Conservation (phyloP, 1,140 invertebrate genomes). For the Eueides isabella region DNA sequence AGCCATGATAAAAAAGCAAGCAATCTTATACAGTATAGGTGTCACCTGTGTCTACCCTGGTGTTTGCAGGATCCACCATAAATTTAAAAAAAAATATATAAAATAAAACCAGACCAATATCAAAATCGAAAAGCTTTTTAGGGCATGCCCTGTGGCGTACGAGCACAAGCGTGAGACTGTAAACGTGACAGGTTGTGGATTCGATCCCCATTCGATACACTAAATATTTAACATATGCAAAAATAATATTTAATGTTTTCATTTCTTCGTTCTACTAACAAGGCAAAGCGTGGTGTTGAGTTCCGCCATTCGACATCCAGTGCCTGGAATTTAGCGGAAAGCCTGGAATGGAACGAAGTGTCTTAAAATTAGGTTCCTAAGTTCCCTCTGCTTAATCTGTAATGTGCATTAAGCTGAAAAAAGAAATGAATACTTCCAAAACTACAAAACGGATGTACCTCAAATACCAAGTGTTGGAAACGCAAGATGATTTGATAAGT, state of each 20-base stretch:
- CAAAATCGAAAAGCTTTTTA: no score
- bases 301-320: background rate
- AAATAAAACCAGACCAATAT: no score
- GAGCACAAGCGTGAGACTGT: background rate
- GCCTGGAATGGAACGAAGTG: background rate
- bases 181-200: background rate
- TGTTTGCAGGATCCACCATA: no score
- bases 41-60: no score
- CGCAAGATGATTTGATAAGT: conserved; percentile 12
- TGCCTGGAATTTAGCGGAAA: background rate
- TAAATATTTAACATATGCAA: no score
- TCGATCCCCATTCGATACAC: background rate
- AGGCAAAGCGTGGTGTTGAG: background rate
- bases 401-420: background rate
- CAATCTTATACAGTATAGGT: no score
- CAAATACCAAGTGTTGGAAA: background rate
- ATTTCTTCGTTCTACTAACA: background rate
- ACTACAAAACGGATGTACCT: background rate
- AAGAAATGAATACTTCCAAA: background rate
- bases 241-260: no score
- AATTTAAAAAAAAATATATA: no score
- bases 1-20: no score
- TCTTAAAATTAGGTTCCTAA: background rate
- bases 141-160: no score
- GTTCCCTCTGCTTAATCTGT: background rate